phyloP scores from a whole-genome alignment of 2,113 vertebrate genomes.

The Catharus fuscescens region DNA sequence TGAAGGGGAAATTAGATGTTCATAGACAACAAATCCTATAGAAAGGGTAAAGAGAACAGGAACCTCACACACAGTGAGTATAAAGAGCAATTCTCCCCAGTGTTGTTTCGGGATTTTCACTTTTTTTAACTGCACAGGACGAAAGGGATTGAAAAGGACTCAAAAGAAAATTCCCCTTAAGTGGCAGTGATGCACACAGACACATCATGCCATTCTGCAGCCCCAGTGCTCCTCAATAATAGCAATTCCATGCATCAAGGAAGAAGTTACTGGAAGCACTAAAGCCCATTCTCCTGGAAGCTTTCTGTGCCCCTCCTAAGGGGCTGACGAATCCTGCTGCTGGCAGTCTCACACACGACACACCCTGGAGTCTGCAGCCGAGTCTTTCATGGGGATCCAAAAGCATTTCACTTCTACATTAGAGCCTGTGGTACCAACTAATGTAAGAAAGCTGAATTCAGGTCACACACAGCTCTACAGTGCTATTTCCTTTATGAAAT shows the following conservation, averaged over 20 bases:
- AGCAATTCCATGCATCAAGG: neutral
- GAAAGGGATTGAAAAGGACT: neutral
- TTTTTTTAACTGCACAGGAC: neutral
- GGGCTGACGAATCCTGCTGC: neutral
- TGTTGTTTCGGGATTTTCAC: neutral
- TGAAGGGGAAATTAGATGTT: neutral
- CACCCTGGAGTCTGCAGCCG: neutral
- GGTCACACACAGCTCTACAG: neutral
- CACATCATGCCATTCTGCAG: neutral
- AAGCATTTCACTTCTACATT: neutral
- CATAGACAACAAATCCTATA: neutral
- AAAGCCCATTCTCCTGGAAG: neutral
- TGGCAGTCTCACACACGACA: neutral
- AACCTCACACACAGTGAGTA: neutral
- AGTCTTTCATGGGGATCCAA: neutral
- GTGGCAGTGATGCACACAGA: neutral
- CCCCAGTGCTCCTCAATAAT: neutral
- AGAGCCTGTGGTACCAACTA: neutral
- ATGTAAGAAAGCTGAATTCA: neutral
- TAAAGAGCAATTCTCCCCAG: neutral
- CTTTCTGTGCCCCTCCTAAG: neutral
- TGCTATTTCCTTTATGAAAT: neutral
- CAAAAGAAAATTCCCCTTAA: neutral
- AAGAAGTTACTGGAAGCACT: conserved; percentile 51
- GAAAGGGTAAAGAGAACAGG: neutral